Percentiles rank a stretch among this genome's conserved stretches.
Conservation (phyloP, 2,113 vertebrate species). For the Recurvirostra avosetta region DNA sequence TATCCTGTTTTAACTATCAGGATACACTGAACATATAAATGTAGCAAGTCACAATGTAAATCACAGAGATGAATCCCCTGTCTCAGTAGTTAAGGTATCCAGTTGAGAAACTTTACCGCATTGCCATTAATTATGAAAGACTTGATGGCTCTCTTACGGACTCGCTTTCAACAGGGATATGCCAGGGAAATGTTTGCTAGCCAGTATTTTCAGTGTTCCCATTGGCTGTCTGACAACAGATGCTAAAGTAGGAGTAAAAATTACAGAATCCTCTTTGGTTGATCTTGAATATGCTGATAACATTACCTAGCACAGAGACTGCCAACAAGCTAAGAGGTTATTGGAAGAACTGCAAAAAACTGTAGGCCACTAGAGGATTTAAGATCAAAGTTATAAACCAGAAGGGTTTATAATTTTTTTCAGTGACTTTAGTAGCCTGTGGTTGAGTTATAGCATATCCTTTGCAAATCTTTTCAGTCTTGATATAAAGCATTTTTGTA, state of each 20-base stretch:
- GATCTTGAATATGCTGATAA: not conserved
- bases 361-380: not conserved
- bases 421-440: not conserved
- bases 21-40: not conserved
- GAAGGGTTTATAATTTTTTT: not conserved
- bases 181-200: not conserved
- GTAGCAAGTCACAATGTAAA: not conserved
- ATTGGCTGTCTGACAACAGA: not conserved
- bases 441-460: not conserved
- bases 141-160: not conserved
- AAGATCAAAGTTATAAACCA: slow-evolving; percentile 13
- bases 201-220: not conserved
- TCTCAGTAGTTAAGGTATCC: not conserved
- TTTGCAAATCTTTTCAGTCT: slow-evolving; percentile 11
- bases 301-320: not conserved
- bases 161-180: not conserved
- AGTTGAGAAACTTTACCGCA: not conserved
- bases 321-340: not conserved
- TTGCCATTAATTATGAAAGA: not conserved
- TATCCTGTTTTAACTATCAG: not conserved
- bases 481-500: not conserved
- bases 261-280: not conserved
- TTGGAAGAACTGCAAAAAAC: not conserved
- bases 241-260: not conserved
- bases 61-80: not conserved